Evolutionary conservation across 2,888 invertebrate genomes (phyloP).

Genomic region (Elysia crispata): DNA sequence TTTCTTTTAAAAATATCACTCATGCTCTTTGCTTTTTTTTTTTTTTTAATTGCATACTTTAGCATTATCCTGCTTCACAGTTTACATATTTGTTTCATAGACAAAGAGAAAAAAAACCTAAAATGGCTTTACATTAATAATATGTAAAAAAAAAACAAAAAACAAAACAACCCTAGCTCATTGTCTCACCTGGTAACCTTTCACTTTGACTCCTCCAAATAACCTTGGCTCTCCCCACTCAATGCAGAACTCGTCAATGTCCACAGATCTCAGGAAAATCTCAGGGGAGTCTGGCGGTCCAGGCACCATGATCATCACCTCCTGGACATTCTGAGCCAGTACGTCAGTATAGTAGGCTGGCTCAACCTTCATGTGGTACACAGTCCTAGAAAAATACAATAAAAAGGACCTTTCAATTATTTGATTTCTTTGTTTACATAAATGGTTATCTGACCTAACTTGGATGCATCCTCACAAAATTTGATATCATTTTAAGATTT

Average conservation of each 20-base stretch:
- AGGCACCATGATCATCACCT: slow-evolving; percentile 74
- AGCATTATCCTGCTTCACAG: no score
- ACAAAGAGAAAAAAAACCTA: no score
- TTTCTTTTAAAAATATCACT: no score
- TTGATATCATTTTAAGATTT: neutral
- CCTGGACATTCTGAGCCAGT: slow-evolving; percentile 66
- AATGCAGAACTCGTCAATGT: slow-evolving; percentile 74
- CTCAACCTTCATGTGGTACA: slow-evolving; percentile 74
- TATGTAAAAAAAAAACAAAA: no score
- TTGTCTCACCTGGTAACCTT: slow-evolving; percentile 72
- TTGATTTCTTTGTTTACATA: neutral
- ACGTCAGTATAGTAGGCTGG: slow-evolving; percentile 70
- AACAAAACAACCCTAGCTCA: no score
- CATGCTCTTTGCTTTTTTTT: no score
- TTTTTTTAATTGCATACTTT: no score
- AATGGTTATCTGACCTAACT: neutral
- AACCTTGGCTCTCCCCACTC: slow-evolving; percentile 77
- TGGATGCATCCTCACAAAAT: neutral
- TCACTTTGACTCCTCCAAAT: slow-evolving; percentile 72
- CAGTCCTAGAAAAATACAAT: slow-evolving; percentile 60
- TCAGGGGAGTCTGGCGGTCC: slow-evolving; percentile 76
- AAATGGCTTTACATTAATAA: no score
- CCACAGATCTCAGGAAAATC: slow-evolving; percentile 72
- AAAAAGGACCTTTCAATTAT: neutral
- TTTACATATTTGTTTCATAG: no score